Evolutionary conservation across 2,888 invertebrate genomes (phyloP), one percentile per base, ranked within the genome.

Genomic region (Lymantria dispar): DNA sequence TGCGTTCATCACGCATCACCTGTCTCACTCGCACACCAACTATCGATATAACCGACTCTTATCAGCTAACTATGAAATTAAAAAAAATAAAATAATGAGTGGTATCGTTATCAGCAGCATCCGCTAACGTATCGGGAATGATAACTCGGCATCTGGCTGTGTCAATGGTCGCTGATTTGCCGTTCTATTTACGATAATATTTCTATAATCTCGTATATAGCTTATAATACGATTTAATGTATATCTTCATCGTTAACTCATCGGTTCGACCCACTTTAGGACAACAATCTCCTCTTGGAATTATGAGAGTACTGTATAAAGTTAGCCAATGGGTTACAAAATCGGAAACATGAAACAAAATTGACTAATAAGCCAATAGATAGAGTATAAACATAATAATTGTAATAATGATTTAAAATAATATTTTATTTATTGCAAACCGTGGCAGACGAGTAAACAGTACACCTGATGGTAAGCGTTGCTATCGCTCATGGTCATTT

Each of bases 21-120:
- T 64, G 56, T 85, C 84, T 64, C 83, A 31, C 52, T 86, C 78
- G 12, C 70, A 66, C 80, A 58, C 64, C 60, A 45, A 48, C 64
- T 75, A 67, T 68, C 58, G 50, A 64, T 74, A 72, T 76, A 75
- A 72, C 76, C 60, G 51, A 79, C 69, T 67, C 64, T 70, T 76
- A 80, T 80, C 82, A 70, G 70, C 66, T 74, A 78, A 76, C 74
- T 76, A 62, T 70, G 76, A 83, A 84, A 80, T 82, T 78, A 83
- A 85, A 45, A 85, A 86, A 86, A 72, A 83, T 77, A 77, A 77
- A 80, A 78, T 83, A 84, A 81, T 77, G 78, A 81, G 76, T 64
- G 66, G 64, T 78, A 76, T 76, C 71, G 67, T 66, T 77, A 79
- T 79, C 78, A 56, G 41, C 84, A 84, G 86, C 85, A 85, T 85